phyloP scores from a whole-genome alignment of 2,888 invertebrate species.

The Nycteola revayana region DNA sequence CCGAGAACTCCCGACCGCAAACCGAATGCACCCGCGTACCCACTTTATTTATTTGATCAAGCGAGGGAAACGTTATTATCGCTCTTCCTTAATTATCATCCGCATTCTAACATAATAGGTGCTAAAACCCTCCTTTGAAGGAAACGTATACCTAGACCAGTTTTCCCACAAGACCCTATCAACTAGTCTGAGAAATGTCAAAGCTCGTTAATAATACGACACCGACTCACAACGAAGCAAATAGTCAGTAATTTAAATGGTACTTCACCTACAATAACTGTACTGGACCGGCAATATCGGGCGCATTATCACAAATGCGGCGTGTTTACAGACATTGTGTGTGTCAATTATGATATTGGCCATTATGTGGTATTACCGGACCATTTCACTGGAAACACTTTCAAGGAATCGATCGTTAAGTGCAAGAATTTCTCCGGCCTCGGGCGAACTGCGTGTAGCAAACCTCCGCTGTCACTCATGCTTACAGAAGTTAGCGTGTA shows the following conservation, averaged over 20 bases:
- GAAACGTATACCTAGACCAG: conserved; percentile 16
- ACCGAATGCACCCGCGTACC: conserved; percentile 5
- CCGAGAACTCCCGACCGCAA: conserved; percentile 16
- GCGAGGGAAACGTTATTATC: conserved; percentile 23
- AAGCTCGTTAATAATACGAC: conserved; percentile 16
- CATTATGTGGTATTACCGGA: conserved; percentile 47
- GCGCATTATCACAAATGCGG: conserved; percentile 36
- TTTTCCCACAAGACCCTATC: conserved; percentile 26
- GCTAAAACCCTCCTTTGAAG: conserved; percentile 15
- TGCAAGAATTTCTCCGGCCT: conserved; percentile 46
- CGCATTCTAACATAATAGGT: conserved; percentile 26
- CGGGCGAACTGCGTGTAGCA: conserved; percentile 39
- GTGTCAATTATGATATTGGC: conserved; percentile 47
- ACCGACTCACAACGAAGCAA: conserved; percentile 26
- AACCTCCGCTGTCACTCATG: conserved; percentile 53
- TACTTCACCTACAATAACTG: conserved; percentile 29
- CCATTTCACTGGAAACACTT: conserved; percentile 53
- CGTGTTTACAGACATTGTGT: conserved; percentile 38
- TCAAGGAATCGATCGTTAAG: conserved; percentile 43
- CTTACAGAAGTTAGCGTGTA: conserved; percentile 49
- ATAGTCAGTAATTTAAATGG: conserved; percentile 33
- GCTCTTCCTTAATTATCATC: conserved; percentile 20
- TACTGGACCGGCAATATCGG: conserved; percentile 28
- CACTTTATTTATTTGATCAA: conserved; percentile 21
- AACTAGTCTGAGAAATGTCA: conserved; percentile 27